phyloP scores from a whole-genome alignment of 1,140 invertebrate species.

The Phymorhynchus buccinoides region DNA sequence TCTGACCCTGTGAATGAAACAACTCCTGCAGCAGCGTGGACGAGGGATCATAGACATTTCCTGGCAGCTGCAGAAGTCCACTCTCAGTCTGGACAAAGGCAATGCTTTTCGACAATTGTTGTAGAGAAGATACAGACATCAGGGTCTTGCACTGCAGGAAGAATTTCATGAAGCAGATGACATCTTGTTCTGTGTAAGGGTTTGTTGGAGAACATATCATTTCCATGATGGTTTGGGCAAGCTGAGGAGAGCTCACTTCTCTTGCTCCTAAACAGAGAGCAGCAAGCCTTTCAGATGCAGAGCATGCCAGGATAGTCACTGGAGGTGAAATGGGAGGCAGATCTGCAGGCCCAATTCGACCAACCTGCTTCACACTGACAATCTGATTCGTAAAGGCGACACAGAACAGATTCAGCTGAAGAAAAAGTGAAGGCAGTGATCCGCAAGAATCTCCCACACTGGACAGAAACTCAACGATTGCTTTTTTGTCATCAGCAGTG shows the following conservation, averaged over 20 bases:
- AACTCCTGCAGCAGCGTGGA: conserved; percentile 23
- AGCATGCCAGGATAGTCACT: not conserved
- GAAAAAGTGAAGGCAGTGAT: not conserved
- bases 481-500: not conserved
- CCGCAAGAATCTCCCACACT: not conserved
- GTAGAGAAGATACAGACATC: not conserved
- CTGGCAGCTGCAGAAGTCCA: not conserved
- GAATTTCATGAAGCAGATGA: conserved; percentile 34
- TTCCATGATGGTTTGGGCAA: conserved; percentile 7
- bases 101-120: not conserved
- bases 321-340: conserved; percentile 20
- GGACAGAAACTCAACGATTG: conserved; percentile 7
- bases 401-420: conserved; percentile 5
- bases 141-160: conserved; percentile 1
- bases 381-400: not conserved
- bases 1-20: conserved; percentile 35
- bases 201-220: not conserved
- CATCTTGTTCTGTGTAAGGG: conserved; percentile 11
- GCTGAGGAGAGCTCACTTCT: not conserved
- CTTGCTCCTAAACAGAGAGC: conserved; percentile 25
- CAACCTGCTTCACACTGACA: conserved; percentile 3
- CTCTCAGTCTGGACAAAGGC: conserved; percentile 30
- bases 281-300: not conserved
- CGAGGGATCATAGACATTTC: conserved; percentile 40
- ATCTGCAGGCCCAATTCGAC: not conserved